These are phyloP conservation scores for Neomorphus geoffroyi DNA, from an alignment of 2,797 vertebrate genomes.

Conservation along the genomic window DNA sequence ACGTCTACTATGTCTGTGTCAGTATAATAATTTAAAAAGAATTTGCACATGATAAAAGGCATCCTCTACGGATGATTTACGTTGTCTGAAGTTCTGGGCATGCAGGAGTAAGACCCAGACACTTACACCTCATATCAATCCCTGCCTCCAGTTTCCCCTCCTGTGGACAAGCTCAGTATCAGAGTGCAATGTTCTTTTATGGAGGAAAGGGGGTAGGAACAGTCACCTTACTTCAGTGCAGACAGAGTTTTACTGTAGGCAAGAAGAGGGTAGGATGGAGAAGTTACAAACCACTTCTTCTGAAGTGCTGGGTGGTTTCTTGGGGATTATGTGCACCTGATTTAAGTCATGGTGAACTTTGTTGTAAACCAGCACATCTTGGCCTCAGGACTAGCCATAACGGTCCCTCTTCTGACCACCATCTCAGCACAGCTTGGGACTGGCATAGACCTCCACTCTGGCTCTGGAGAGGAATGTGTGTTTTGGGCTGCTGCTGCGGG, in stretches of 20 bases:
- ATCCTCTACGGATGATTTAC: constrained; percentile 46
- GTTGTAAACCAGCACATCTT: background rate
- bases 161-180: background rate
- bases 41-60: constrained; percentile 50
- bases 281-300: background rate
- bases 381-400: background rate
- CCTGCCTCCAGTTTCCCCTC: background rate
- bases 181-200: background rate
- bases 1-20: constrained; percentile 59
- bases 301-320: background rate
- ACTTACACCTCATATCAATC: background rate
- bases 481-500: background rate
- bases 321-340: background rate
- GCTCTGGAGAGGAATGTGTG: background rate
- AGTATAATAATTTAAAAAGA: constrained; percentile 63
- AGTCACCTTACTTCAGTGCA: background rate
- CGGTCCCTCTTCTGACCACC: background rate
- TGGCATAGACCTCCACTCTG: background rate
- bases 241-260: background rate
- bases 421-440: background rate
- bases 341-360: accelerated
- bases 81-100: background rate
- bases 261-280: background rate
- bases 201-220: background rate
- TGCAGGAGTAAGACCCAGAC: background rate